Base-by-base conservation (phyloP, 2,888 invertebrate genomes). In the Cancer borealis region DNA sequence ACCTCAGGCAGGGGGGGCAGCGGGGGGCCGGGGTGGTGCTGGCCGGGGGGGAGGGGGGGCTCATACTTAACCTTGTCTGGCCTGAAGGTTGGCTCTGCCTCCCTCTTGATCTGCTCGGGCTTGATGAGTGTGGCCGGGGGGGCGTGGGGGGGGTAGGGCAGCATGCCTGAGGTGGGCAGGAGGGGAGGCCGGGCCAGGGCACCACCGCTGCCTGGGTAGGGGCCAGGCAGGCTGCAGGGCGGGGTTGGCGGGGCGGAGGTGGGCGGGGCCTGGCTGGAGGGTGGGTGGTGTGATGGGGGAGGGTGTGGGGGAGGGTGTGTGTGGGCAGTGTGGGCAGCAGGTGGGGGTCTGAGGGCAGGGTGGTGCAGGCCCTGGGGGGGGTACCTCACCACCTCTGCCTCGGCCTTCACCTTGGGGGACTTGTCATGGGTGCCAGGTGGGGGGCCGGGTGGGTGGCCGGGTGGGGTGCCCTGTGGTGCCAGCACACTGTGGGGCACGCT, bases 41-140 rank as follows among this genome's bases (percentile, higher is more conserved):
- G 39, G 39, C 39, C 84, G 84, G 84, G 84, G 0, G 84, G 84
- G 1, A 3, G 39, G 3, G 79, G 46, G 5, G 45, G 94, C 66
- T 94, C 94, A 47, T 94, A 92, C 54, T 94, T 94, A 3, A 92
- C 10, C 84, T 94, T 94, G 45, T 94, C 94, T 39, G 94, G 87
- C 89, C 91, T 94, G 46, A 60, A 73, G 45, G 91, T 49, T n/a
- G 73, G 45, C 87, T 94, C 94, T 14, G 92, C 91, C 66, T 94
- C 94, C 46, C 94, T 73, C 47, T 94, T 94, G 46, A 94, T 92
- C 14, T 94, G 94, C 39, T 94, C 94, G 3, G 94, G 91, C 49
- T 94, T 94, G 12, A 94, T 94, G 30, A 94, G 73, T 12, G 54
- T 84, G 21, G 90, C 49, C 3, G 91, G 79, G n/a, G 47, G 39